Conservation (phyloP, 2,113 vertebrate genomes). For the Prolemur simus region DNA sequence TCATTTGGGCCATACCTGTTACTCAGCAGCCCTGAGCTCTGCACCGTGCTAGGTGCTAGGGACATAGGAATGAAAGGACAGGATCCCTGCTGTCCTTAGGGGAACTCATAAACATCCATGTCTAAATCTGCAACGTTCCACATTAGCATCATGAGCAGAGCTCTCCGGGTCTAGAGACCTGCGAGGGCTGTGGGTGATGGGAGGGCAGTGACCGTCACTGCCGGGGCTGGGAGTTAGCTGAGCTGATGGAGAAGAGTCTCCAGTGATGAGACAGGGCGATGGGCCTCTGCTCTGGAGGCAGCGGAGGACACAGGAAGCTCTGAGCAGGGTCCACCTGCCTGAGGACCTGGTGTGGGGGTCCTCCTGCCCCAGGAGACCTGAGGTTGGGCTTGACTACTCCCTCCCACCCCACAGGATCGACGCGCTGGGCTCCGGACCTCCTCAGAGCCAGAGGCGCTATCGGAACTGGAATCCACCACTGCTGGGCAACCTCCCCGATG, state of each 20-base stretch:
- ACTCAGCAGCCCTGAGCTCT: neutral
- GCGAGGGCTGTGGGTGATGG: neutral
- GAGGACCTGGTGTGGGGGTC: neutral
- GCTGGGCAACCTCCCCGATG: conserved; percentile 94
- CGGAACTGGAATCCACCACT: conserved; percentile 96
- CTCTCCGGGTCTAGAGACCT: neutral
- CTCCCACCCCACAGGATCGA: conserved; percentile 85
- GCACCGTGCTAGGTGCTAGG: neutral
- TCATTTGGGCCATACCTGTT: neutral
- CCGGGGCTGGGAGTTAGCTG: neutral
- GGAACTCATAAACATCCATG: neutral
- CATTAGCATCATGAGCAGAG: neutral
- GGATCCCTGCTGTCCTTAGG: neutral
- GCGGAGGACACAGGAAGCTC: fast-evolving
- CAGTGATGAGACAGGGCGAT: neutral
- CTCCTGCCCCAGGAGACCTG: neutral
- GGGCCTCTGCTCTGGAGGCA: neutral
- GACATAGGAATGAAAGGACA: neutral
- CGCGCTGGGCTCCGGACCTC: conserved; percentile 75
- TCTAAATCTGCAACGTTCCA: neutral
- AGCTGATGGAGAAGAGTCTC: neutral
- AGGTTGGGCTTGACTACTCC: neutral
- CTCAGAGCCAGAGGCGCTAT: conserved; percentile 84
- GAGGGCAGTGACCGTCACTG: neutral
- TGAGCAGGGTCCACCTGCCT: neutral